Conservation (phyloP, 2,888 invertebrate genomes). For the Stenotaenia linearis region DNA sequence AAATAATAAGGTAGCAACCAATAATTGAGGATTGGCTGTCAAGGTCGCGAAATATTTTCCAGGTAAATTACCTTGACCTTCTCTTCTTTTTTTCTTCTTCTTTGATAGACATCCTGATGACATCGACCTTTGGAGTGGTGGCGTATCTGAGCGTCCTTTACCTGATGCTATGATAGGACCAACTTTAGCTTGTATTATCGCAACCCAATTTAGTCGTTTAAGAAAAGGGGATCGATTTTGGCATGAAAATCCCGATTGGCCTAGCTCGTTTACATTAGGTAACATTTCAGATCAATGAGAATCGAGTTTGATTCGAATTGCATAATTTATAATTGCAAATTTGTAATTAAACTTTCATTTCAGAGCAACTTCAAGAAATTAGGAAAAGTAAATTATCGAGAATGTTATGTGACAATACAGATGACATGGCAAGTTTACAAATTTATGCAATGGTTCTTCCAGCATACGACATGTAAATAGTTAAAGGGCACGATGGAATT, state of each 20-base stretch:
- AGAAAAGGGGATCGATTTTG: conserved; percentile 83
- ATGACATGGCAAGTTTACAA: conserved; percentile 49
- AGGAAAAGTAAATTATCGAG: conserved; percentile 48
- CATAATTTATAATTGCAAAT: not conserved
- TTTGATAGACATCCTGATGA: conserved; percentile 70
- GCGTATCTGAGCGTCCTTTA: conserved; percentile 81
- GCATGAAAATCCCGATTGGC: conserved; percentile 87
- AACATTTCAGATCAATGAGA: conserved; percentile 31
- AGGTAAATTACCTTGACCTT: not conserved
- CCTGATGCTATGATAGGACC: conserved; percentile 91
- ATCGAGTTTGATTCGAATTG: no score
- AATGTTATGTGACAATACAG: conserved; percentile 50
- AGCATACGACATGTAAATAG: conserved; percentile 85
- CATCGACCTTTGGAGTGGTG: conserved; percentile 91
- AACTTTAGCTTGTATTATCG: conserved; percentile 85
- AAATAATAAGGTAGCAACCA: not conserved
- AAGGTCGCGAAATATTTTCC: not conserved
- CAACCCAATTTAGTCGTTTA: conserved; percentile 79
- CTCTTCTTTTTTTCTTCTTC: conserved; percentile 31
- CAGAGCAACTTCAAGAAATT: conserved; percentile 50
- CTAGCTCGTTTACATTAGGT: conserved; percentile 76
- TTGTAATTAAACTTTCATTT: conserved; percentile 30
- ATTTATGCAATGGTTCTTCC: conserved; percentile 86
- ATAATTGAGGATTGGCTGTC: not conserved
- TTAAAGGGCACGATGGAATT: not conserved